These are phyloP conservation scores for Acrocephalus arundinaceus DNA, from an alignment of 2,113 vertebrate genomes.

Conservation along the genomic window DNA sequence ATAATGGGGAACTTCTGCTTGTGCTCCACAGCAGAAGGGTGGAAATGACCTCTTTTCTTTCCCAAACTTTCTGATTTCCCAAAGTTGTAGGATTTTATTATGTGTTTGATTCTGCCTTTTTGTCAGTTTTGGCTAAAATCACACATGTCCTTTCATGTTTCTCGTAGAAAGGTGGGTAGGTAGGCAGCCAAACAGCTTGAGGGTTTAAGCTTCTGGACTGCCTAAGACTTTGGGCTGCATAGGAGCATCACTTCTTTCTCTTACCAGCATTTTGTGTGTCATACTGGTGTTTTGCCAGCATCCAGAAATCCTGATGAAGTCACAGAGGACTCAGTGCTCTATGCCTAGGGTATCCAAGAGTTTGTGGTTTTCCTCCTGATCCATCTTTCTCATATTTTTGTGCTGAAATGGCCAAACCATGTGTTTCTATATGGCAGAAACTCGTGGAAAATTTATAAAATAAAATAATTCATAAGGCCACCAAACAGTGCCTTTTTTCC, in stretches of 20 bases:
- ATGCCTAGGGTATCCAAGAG: background rate
- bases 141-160: background rate
- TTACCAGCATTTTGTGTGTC: background rate
- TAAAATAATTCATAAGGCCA: background rate
- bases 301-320: background rate
- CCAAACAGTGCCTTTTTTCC: background rate
- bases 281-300: background rate
- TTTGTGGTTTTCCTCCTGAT: background rate
- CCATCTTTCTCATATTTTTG: background rate
- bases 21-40: background rate
- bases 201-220: background rate
- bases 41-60: background rate
- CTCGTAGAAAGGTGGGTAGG: background rate
- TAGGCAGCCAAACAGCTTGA: background rate
- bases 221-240: background rate
- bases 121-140: background rate
- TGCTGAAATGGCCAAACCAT: background rate
- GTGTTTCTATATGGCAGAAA: background rate
- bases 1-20: background rate
- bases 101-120: background rate
- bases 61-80: background rate
- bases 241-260: background rate
- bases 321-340: background rate
- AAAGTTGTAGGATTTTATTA: background rate
- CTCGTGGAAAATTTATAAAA: background rate